Evolutionary conservation across 2,797 vertebrate genomes (phyloP), one percentile per base, ranked within the genome.

Genomic region (Eulemur rubriventer): DNA sequence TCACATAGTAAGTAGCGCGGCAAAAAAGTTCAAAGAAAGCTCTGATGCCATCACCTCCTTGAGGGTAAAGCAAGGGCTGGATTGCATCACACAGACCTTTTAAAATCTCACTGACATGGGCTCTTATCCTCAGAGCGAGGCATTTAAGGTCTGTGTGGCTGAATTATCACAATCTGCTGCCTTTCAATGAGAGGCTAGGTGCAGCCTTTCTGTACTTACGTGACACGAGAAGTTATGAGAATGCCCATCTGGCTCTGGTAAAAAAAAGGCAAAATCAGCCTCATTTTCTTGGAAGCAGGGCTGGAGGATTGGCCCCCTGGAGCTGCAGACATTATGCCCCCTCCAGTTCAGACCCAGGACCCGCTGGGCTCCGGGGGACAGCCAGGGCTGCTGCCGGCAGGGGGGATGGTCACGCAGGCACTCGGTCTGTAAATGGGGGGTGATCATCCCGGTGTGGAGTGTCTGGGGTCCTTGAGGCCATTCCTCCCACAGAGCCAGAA

Each of bases 251-350:
- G 41, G 38, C 83, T 73, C 43, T 75, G 43, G 59, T 59, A 57
- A 97, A 94, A 95, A 46, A 95, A 46, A 93, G 65, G 75, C 52
- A 52, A 91, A 79, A 95, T 17, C 7, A 52, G 50, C 61, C 30
- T 95, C 78, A 28, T 95, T 97, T 94, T 97, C 95, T 85, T 20
- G 26, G 75, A 92, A 96, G 70, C 22, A 87, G 85, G 24, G 35
- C 80, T 89, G n/a, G 72, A 46, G 20, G 41, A 69, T 17, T 57
- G 52, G 43, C 33, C 38, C 67, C 94, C 85, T 28, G 65, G 35
- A 9, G n/a, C 4, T 59, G 16, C 1, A 8, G 69, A 30, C 63
- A 78, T 93, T 87, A 80, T 5, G 43, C 3, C 24, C 48, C 43
- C 30, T 41, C 8, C 26, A 12, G 17, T 70, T 92, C 41, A 22